Evolutionary conservation across 2,888 invertebrate species (phyloP), one percentile per base, ranked within the genome.

Genomic region (Hyalella azteca): DNA sequence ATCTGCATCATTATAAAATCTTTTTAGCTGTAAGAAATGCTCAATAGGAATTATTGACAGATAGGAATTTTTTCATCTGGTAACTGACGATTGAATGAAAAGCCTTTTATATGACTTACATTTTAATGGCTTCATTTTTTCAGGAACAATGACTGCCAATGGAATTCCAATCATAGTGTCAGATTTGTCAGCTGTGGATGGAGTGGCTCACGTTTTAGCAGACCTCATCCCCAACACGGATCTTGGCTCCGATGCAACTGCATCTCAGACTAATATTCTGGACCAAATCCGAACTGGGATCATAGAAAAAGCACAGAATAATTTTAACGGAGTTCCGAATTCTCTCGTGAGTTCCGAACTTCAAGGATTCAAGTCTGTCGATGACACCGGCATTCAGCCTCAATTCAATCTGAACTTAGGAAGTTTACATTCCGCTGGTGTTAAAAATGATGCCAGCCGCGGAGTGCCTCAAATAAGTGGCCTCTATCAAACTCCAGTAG

Each of bases 201-300:
- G 82, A 15, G 82, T 82, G 9, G 81, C 81, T 13, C 82, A 82
- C 49, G 41, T 82, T 9, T 60, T 77, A 11, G 81, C 79, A 4
- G 82, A 82, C 59, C 79, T 82, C 60, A 78, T 82, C 11, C 82
- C 82, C 0, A 80, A 81, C 54, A 77, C 49, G 2, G 82, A 82
- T 48, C 79, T 82, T 15, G 82, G 81, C 13, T 66, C 78, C 3
- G 81, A 82, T 54, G 77, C 79, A 41, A 80, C 32, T n/a, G 73
- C 66, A 41, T 73, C 80, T 22, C 80, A 80, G 50, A 60, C 79
- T 32, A 77, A 80, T 1, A 26, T 78, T 40, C 45, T 73, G 13
- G 48, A 40, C 1, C 59, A 40, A 22, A 26, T 75, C 29, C n/a
- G 32, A 36, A 45, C 40, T n/a, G 75, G 45, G 15, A 45, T 13